Conservation (phyloP, 2,888 invertebrate genomes). For the Drosophila helvetica region DNA sequence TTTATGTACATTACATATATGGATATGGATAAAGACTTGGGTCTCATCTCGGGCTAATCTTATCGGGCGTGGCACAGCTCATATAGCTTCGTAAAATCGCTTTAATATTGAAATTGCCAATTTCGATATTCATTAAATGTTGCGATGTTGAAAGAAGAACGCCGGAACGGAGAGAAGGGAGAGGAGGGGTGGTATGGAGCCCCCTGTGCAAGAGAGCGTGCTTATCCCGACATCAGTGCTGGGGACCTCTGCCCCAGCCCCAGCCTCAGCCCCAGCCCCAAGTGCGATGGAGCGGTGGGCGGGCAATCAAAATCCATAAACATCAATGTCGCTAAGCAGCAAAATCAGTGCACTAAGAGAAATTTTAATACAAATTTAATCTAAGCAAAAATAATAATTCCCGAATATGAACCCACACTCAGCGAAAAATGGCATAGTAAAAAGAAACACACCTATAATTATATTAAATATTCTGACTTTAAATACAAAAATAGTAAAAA, state of each 20-base stretch:
- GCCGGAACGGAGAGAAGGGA: neutral
- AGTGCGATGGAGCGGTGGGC: conserved; percentile 12
- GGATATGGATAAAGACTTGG: conserved; percentile 5
- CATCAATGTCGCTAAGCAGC: conserved; percentile 72
- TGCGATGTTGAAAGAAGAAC: conserved; percentile 22
- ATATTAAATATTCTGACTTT: no score
- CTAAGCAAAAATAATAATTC: no score
- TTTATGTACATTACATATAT: neutral
- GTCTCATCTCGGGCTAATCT: conserved; percentile 68
- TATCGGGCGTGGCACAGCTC: conserved; percentile 74
- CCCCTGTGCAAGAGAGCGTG: conserved; percentile 62
- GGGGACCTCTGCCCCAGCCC: neutral
- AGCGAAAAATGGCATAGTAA: no score
- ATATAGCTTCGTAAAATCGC: conserved; percentile 70
- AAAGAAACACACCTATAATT: no score
- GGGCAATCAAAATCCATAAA: conserved; percentile 75
- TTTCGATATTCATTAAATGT: conserved; percentile 77
- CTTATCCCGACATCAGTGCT: conserved; percentile 68
- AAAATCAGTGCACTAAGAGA: conserved; percentile 34
- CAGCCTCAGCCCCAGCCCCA: neutral
- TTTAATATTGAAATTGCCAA: conserved; percentile 76
- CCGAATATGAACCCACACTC: no score
- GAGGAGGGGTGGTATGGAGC: conserved; percentile 13
- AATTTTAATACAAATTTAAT: neutral
- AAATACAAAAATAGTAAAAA: no score